Evolutionary conservation across 2,888 invertebrate species (phyloP).

Genomic region (Euplexia lucipara): DNA sequence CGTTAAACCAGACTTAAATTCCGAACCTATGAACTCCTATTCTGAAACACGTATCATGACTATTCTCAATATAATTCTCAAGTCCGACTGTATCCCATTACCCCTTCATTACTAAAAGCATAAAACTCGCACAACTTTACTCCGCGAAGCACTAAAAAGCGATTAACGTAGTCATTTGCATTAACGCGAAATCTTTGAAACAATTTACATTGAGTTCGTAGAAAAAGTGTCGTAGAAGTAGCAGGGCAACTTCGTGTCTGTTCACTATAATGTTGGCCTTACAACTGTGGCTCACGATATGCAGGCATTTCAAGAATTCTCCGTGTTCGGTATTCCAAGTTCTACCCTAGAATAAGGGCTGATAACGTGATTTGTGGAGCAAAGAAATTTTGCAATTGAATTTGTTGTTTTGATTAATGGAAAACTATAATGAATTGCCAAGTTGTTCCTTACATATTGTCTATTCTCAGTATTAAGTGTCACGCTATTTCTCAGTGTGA

Average conservation of each 20-base stretch:
- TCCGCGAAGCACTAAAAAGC: slow-evolving; percentile 60
- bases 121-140: slow-evolving; percentile 64
- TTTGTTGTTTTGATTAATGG: slow-evolving; percentile 67
- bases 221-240: slow-evolving; percentile 74
- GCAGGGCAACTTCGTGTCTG: slow-evolving; percentile 80
- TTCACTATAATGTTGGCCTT: slow-evolving; percentile 81
- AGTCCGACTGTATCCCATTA: slow-evolving; percentile 52
- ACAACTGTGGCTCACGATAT: slow-evolving; percentile 83
- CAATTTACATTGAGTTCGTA: slow-evolving; percentile 77
- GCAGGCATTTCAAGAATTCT: slow-evolving; percentile 77
- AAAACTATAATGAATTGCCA: slow-evolving; percentile 23
- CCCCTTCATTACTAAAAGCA: slow-evolving; percentile 61
- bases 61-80: slow-evolving; percentile 48
- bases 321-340: slow-evolving; percentile 63
- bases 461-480: slow-evolving; percentile 39
- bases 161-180: slow-evolving; percentile 67
- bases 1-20: neutral
- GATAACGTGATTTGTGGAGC: slow-evolving; percentile 57
- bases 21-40: slow-evolving; percentile 13
- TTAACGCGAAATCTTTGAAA: slow-evolving; percentile 71
- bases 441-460: slow-evolving; percentile 43
- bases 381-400: slow-evolving; percentile 60
- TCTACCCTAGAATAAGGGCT: slow-evolving; percentile 56
- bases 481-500: slow-evolving; percentile 42
- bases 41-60: slow-evolving; percentile 42